Percentiles rank a stretch among this genome's conserved stretches.
phyloP scores from a whole-genome alignment of 1,140 invertebrate genomes.

The Orius laevigatus region DNA sequence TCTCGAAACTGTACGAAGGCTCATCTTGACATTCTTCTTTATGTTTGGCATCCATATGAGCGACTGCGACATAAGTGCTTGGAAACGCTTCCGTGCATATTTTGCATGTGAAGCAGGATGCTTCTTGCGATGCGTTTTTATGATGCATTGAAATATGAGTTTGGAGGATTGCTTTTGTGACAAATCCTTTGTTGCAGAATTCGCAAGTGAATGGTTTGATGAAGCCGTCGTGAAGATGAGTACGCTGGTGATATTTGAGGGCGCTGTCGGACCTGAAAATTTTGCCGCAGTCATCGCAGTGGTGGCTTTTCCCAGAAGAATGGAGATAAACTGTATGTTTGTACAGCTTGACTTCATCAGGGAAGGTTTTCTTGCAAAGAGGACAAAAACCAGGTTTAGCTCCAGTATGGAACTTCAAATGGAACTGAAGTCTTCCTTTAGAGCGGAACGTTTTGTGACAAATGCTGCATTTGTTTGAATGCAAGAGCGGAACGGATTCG shows the following conservation, averaged over 20 bases:
- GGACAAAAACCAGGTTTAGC: background rate
- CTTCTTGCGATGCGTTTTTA: slow-evolving; percentile 15
- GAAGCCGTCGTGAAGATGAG: slow-evolving; percentile 14
- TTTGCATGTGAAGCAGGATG: slow-evolving; percentile 19
- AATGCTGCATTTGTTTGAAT: background rate
- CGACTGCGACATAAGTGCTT: slow-evolving; percentile 10
- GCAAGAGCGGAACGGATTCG: too few relatives aligned
- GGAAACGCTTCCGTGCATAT: slow-evolving; percentile 20
- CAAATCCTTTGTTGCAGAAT: slow-evolving; percentile 20
- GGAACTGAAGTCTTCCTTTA: background rate
- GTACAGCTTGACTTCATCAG: background rate
- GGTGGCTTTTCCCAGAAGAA: slow-evolving; percentile 8
- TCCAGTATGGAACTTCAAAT: slow-evolving; percentile 5
- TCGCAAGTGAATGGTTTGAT: slow-evolving; percentile 20
- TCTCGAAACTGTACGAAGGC: slow-evolving; percentile 5
- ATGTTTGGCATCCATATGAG: slow-evolving; percentile 1
- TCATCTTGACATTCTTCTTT: background rate
- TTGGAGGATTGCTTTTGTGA: slow-evolving; percentile 18
- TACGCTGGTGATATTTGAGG: slow-evolving; percentile 16
- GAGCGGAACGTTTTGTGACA: background rate
- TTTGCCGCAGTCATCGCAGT: slow-evolving; percentile 20
- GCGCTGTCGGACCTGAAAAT: slow-evolving; percentile 17
- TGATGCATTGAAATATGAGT: slow-evolving; percentile 18
- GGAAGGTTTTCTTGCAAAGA: background rate
- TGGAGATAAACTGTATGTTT: background rate